phyloP scores from a whole-genome alignment of 1,140 invertebrate species.

The Achroia grisella region DNA sequence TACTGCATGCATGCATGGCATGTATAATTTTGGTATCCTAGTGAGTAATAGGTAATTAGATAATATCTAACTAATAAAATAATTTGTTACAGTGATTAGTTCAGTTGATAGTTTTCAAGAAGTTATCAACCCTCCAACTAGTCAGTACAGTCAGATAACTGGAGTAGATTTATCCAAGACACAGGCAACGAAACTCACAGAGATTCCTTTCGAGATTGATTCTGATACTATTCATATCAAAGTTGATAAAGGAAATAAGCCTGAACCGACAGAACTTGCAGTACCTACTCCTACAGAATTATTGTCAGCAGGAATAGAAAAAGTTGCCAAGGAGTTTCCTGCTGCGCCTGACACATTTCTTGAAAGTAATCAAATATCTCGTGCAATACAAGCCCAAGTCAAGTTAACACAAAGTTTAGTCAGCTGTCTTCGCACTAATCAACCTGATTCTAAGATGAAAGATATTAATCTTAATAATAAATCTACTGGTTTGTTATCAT shows the following conservation, averaged over 20 bases:
- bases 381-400: constrained; percentile 53
- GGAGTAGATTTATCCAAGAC: constrained; percentile 26
- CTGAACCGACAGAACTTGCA: constrained; percentile 22
- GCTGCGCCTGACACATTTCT: constrained; percentile 8
- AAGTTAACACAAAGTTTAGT: constrained; percentile 58
- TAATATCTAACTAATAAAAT: too few relatives aligned
- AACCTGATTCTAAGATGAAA: constrained; percentile 60
- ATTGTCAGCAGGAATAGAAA: constrained; percentile 56
- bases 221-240: constrained; percentile 23
- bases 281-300: constrained; percentile 44
- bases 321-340: constrained; percentile 44
- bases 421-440: constrained; percentile 37
- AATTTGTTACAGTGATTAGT: constrained; percentile 53
- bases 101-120: constrained; percentile 54
- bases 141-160: constrained; percentile 40
- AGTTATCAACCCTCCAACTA: constrained; percentile 56
- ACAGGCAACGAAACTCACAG: constrained; percentile 25
- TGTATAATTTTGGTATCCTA: too few relatives aligned
- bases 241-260: constrained; percentile 35
- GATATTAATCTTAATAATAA: constrained; percentile 64
- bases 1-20: too few relatives aligned
- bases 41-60: too few relatives aligned
- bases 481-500: constrained; percentile 39
- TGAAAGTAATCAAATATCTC: constrained; percentile 29
- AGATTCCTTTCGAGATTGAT: constrained; percentile 29